Conservation (phyloP, 2,113 vertebrate species). For the Dicaeum eximium region DNA sequence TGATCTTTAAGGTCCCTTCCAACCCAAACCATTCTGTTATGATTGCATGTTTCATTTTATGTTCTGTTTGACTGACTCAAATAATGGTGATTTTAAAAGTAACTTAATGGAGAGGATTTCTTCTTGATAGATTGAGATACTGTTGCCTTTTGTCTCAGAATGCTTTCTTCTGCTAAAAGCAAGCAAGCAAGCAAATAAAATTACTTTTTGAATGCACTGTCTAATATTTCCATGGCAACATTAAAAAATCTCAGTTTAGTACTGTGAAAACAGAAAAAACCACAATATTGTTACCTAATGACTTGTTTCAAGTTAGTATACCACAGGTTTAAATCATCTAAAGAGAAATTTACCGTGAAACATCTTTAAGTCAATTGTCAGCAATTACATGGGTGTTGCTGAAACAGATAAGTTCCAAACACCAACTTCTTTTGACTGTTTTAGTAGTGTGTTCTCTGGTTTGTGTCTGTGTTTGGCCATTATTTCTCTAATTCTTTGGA, state of each 20-base stretch:
- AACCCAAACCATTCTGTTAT: background rate
- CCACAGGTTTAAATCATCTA: background rate
- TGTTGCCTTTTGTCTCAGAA: background rate
- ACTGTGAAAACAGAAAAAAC: background rate
- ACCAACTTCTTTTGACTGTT: background rate
- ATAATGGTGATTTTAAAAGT: background rate
- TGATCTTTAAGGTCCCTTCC: background rate
- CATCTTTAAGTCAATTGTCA: background rate
- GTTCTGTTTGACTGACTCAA: conserved; percentile 2
- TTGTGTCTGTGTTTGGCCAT: background rate
- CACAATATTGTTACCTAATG: background rate
- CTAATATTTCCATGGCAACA: conserved; percentile 21
- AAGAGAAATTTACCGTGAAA: background rate
- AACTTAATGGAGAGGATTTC: background rate
- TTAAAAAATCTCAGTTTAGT: background rate
- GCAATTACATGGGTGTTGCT: background rate
- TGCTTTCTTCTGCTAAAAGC: background rate
- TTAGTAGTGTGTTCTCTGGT: background rate
- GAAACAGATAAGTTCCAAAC: background rate
- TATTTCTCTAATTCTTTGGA: background rate
- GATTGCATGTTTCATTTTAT: background rate
- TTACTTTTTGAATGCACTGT: background rate
- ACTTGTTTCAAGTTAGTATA: background rate
- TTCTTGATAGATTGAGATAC: background rate
- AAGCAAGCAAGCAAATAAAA: background rate